phyloP scores from a whole-genome alignment of 2,888 invertebrate genomes.

The Drosophila demipolita region DNA sequence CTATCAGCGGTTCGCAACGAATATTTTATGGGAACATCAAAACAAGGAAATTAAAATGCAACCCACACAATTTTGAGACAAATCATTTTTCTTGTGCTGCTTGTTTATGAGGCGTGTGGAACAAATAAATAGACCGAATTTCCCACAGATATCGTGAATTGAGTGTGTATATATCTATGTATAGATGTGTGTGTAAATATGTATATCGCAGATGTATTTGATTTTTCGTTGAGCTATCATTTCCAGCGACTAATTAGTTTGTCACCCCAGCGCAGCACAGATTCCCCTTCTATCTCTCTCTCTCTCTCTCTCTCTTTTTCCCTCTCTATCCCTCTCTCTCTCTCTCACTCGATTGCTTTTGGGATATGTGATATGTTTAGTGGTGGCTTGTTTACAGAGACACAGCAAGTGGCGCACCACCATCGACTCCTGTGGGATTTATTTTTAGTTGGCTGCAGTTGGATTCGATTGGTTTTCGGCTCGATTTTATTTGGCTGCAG shows the following conservation, averaged over 20 bases:
- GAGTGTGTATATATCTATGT: not conserved
- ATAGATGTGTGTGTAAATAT: not conserved
- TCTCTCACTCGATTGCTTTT: not conserved
- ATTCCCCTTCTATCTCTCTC: not conserved
- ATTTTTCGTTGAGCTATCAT: slow-evolving; percentile 15
- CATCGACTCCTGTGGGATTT: slow-evolving; percentile 24
- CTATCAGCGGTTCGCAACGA: not conserved
- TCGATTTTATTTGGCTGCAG: slow-evolving; percentile 56
- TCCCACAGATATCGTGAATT: slow-evolving; percentile 47
- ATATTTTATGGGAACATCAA: slow-evolving; percentile 51
- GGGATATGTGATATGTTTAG: slow-evolving; percentile 73
- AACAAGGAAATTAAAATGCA: slow-evolving; percentile 21
- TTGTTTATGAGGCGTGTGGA: slow-evolving; percentile 50
- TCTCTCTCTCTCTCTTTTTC: not conserved
- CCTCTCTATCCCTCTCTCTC: not conserved
- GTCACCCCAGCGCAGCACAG: slow-evolving; percentile 29
- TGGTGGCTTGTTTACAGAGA: slow-evolving; percentile 61
- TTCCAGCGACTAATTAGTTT: slow-evolving; percentile 54
- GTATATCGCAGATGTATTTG: slow-evolving; percentile 8
- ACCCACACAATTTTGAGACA: slow-evolving; percentile 12
- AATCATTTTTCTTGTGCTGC: slow-evolving; percentile 30
- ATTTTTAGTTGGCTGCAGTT: slow-evolving; percentile 64
- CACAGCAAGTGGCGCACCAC: slow-evolving; percentile 18
- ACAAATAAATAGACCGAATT: slow-evolving; percentile 29
- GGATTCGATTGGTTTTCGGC: slow-evolving; percentile 23